phyloP scores from a whole-genome alignment of 2,113 vertebrate species.

The Bothrops jararaca region DNA sequence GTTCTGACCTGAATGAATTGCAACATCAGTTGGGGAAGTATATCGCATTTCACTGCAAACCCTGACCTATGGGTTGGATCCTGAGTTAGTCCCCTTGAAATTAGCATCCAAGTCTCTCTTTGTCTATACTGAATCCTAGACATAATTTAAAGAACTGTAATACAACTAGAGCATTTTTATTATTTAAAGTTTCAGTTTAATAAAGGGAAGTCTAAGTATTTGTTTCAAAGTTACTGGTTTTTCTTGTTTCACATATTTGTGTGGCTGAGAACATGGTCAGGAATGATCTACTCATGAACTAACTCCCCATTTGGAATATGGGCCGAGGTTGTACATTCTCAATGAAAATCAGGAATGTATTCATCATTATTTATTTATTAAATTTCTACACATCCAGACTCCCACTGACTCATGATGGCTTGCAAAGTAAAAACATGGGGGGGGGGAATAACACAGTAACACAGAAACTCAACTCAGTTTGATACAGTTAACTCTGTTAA shows the following conservation, averaged over 20 bases:
- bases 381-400: not conserved
- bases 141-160: not conserved
- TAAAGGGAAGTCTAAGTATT: not conserved
- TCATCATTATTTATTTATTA: not conserved
- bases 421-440: not conserved
- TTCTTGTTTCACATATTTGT: not conserved
- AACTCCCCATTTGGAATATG: conserved; percentile 7
- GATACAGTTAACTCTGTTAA: not conserved
- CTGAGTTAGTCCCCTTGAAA: not conserved
- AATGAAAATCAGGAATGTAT: not conserved
- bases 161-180: not conserved
- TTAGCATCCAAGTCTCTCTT: not conserved
- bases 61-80: not conserved
- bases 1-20: not conserved
- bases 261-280: not conserved
- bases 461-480: not conserved
- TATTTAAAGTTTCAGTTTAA: not conserved
- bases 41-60: not conserved
- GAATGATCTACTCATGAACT: not conserved
- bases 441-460: not conserved
- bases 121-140: conserved; percentile 28
- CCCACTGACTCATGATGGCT: not conserved
- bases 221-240: not conserved
- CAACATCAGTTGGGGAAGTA: not conserved
- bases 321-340: not conserved